These are phyloP conservation scores for Phymorhynchus buccinoides DNA, from an alignment of 1,140 invertebrate species.

Conservation along the genomic window DNA sequence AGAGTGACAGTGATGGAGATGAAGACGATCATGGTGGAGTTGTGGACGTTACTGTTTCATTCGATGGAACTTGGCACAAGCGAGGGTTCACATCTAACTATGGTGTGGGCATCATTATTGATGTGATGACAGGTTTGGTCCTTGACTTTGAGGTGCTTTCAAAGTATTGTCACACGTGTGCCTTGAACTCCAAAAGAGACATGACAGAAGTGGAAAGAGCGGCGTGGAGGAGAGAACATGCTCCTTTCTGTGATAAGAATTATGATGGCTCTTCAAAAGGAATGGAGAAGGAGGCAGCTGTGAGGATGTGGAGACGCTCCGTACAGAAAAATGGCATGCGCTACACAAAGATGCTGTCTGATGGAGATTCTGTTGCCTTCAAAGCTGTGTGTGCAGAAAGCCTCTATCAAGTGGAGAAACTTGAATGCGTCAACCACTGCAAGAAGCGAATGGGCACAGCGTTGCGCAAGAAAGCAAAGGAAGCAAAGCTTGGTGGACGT, in stretches of 20 bases:
- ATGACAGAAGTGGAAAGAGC: background rate
- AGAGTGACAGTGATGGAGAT: no score
- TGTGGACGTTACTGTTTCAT: no score
- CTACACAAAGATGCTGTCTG: constrained; percentile 9
- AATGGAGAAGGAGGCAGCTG: constrained; percentile 29
- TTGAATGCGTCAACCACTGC: no score
- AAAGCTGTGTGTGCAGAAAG: no score
- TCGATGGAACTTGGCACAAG: constrained; percentile 29
- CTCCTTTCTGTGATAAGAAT: constrained; percentile 6
- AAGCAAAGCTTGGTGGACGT: no score
- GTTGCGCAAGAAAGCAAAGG: no score
- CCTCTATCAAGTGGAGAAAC: no score
- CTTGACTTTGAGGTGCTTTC: background rate
- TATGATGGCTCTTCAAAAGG: constrained; percentile 26
- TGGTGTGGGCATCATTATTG: constrained; percentile 5
- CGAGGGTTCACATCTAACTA: constrained; percentile 30
- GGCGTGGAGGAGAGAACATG: constrained; percentile 7
- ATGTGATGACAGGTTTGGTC: constrained; percentile 4
- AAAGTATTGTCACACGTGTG: constrained; percentile 10
- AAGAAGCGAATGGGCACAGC: no score
- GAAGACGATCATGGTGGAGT: no score
- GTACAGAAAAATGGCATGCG: background rate
- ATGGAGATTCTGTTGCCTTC: no score
- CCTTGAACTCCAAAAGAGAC: background rate
- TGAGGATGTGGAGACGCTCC: constrained; percentile 8